phyloP scores from a whole-genome alignment of 2,888 invertebrate species.

The Zonitis immaculata region DNA sequence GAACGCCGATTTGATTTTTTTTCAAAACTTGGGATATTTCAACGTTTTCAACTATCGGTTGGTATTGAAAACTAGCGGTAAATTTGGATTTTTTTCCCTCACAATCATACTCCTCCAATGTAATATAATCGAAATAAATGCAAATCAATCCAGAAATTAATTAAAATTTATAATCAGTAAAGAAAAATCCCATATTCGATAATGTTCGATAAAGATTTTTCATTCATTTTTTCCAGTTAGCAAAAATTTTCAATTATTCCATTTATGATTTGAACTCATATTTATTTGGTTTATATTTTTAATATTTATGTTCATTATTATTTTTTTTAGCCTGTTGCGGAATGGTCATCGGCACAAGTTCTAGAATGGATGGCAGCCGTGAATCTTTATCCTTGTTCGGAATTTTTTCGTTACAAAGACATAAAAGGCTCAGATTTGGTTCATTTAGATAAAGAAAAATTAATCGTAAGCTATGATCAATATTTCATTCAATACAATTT shows the following conservation, averaged over 20 bases:
- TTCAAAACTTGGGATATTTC: no score
- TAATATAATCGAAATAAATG: no score
- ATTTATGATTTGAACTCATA: neutral
- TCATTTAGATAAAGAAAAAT: constrained; percentile 61
- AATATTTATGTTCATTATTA: constrained; percentile 6
- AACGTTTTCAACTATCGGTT: neutral
- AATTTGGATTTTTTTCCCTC: neutral
- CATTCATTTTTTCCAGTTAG: no score
- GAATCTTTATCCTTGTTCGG: constrained; percentile 66
- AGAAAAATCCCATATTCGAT: no score
- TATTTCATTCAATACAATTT: neutral
- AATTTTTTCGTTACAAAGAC: constrained; percentile 65
- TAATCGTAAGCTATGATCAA: constrained; percentile 54
- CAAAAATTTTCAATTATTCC: no score
- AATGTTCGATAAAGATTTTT: no score
- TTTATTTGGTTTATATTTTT: neutral
- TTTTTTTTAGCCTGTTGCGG: constrained; percentile 58
- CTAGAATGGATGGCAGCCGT: constrained; percentile 73
- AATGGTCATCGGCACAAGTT: constrained; percentile 67
- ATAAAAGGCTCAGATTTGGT: constrained; percentile 65
- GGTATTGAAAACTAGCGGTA: neutral
- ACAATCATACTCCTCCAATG: neutral
- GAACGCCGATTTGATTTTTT: no score
- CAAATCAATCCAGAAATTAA: no score
- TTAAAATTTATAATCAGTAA: no score